Base-by-base conservation (phyloP, 2,888 invertebrate genomes). In the Drosophila paramelanica region DNA sequence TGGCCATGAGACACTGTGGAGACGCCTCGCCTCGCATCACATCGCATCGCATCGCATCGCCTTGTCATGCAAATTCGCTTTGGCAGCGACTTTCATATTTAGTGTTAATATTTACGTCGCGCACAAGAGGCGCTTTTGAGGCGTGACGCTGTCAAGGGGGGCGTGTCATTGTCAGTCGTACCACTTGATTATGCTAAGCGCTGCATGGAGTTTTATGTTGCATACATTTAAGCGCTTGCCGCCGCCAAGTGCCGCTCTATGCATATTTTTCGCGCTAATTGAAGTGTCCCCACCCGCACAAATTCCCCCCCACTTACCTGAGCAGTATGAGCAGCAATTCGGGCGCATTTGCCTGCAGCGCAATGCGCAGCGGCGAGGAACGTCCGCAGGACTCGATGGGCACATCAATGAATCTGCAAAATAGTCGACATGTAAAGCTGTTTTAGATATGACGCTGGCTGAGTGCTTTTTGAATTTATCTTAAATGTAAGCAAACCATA, bases 301-400 rank as follows among this genome's bases (percentile, higher is more conserved):
- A 23, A 10, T 1, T 3, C 3, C 23, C 1, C 1, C 25, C 10
- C 31, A 67, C 88, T 89, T 90, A 92, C 92, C 92, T 93, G 49
- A 97, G 92, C 67, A 97, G 93, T 69, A 96, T 95, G 89, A 95
- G 93, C 5, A 97, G 92, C 88, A 96, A 95, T 90, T 97, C 96
- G 4, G 96, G 95, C 10, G 95, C 93, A 46, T 95, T 95, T 88
- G 96, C 94, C 90, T 96, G 96, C 70, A 96, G 93, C 0, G 96
- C 95, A 1, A 97, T 95, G 88, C 96, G 94, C 2, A 96, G 92
- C 0, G 96, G 96, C 0, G 96, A 94, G 5, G 95, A 94, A 79
- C 94, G 94, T 0, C 96, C 96, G 85, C 97, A 97, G 62, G 96
- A 96, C 89, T 96, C 96, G 91, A 97, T 94, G 11, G 97, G 96